Evolutionary conservation across 2,797 vertebrate genomes (phyloP).

Genomic region (Galagoides demidoff): DNA sequence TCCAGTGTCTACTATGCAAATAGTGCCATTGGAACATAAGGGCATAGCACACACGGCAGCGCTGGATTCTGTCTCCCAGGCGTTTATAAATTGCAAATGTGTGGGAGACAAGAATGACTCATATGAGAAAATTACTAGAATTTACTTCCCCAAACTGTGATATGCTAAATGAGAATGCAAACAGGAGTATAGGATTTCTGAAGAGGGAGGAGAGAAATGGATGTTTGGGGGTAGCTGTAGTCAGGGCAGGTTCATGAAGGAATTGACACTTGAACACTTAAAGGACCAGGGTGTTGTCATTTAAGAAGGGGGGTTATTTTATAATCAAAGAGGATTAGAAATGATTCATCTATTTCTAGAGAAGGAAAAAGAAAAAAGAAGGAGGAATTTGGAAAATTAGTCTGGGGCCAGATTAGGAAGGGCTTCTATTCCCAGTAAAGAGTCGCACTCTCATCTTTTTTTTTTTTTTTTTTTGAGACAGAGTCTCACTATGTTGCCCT

Average conservation of each 20-base stretch:
- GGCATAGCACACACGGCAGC: not conserved
- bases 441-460: slow-evolving; percentile 12
- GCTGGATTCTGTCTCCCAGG: not conserved
- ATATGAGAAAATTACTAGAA: slow-evolving; percentile 1
- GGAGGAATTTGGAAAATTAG: slow-evolving; percentile 18
- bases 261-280: slow-evolving; percentile 24
- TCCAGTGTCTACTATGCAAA: not conserved
- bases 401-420: not conserved
- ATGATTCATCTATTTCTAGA: not conserved
- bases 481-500: too few species aligned
- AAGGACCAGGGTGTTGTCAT: not conserved
- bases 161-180: slow-evolving; percentile 16
- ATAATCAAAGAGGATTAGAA: slow-evolving; percentile 38
- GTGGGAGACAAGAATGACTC: slow-evolving; percentile 32
- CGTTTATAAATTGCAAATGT: slow-evolving; percentile 36
- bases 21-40: not conserved
- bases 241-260: slow-evolving; percentile 13
- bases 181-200: slow-evolving; percentile 24
- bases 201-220: not conserved
- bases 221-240: not conserved
- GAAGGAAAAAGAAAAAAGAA: not conserved
- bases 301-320: not conserved
- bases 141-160: not conserved
- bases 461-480: too few species aligned
- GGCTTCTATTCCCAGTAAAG: not conserved